phyloP scores from a whole-genome alignment of 1,140 invertebrate species.

The Teleogryllus occipitalis region DNA sequence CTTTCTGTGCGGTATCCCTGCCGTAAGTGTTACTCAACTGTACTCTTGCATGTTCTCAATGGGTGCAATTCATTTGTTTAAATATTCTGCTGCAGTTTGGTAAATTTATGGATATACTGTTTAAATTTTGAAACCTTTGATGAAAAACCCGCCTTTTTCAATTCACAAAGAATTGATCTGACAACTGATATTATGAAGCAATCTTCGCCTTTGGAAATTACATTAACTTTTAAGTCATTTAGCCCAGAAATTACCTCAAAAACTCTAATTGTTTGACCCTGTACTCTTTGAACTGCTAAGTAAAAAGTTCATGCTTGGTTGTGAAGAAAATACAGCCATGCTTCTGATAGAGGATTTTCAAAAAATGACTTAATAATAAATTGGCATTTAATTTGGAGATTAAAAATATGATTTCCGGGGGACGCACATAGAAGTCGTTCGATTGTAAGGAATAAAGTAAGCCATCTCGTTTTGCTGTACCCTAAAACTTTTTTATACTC shows the following conservation, averaged over 20 bases:
- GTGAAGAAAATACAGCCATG: neutral
- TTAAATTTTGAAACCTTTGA: neutral
- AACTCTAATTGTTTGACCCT: neutral
- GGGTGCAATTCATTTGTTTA: neutral
- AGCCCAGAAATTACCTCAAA: constrained; percentile 19
- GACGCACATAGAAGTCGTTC: neutral
- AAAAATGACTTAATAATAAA: neutral
- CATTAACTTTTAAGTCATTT: constrained; percentile 11
- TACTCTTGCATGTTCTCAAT: neutral
- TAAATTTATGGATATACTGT: neutral
- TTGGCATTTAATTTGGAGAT: neutral
- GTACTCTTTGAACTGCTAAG: neutral
- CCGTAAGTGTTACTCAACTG: neutral
- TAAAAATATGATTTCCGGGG: neutral
- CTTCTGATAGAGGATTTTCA: neutral
- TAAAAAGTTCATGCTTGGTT: neutral
- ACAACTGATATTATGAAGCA: neutral
- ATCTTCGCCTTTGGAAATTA: neutral
- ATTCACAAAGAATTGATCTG: neutral
- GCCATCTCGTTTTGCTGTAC: no score
- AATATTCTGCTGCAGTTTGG: neutral
- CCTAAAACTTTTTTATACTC: no score
- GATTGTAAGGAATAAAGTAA: neutral
- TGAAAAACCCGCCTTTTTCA: neutral
- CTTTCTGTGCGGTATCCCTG: neutral